A percentile compares a stretch with the other conserved stretches of the same genome.
Conservation (phyloP, 2,888 invertebrate species). For the Drosophila paramelanica region DNA sequence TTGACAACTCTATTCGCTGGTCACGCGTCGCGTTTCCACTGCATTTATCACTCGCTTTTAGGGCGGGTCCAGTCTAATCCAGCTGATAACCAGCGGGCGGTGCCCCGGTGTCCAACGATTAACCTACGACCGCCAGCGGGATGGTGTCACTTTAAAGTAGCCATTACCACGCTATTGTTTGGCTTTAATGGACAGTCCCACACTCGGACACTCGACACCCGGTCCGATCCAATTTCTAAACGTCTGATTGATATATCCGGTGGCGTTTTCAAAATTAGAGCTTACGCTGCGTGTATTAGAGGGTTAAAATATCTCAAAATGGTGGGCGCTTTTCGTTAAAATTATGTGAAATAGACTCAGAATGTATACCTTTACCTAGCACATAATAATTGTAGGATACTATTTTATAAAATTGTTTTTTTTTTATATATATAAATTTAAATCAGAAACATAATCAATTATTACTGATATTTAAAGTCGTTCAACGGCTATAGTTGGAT, state of each 20-base stretch:
- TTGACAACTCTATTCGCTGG: constrained; percentile 69
- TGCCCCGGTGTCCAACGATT: constrained; percentile 55
- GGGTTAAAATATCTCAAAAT: constrained; percentile 14
- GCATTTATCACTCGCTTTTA: constrained; percentile 62
- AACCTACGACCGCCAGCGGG: constrained; percentile 48
- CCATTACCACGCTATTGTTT: constrained; percentile 81
- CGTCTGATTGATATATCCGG: constrained; percentile 72
- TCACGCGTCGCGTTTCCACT: constrained; percentile 40
- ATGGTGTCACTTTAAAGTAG: constrained; percentile 80
- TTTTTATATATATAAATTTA: too few species aligned
- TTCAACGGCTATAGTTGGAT: not conserved
- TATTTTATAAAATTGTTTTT: too few species aligned
- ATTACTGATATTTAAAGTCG: too few species aligned
- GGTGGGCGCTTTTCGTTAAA: constrained; percentile 16
- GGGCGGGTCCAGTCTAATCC: constrained; percentile 49
- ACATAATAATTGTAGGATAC: too few species aligned
- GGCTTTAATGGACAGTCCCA: constrained; percentile 52
- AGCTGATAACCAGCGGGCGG: constrained; percentile 76
- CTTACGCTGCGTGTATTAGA: constrained; percentile 7
- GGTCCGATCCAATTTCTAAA: constrained; percentile 67
- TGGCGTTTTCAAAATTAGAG: constrained; percentile 28
- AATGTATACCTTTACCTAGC: not conserved
- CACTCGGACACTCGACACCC: constrained; percentile 9
- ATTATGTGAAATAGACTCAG: not conserved
- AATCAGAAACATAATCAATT: too few species aligned